Evolutionary conservation across 2,113 vertebrate species (phyloP), one percentile per base, ranked within the genome.

Genomic region (Puffinus mauretanicus): DNA sequence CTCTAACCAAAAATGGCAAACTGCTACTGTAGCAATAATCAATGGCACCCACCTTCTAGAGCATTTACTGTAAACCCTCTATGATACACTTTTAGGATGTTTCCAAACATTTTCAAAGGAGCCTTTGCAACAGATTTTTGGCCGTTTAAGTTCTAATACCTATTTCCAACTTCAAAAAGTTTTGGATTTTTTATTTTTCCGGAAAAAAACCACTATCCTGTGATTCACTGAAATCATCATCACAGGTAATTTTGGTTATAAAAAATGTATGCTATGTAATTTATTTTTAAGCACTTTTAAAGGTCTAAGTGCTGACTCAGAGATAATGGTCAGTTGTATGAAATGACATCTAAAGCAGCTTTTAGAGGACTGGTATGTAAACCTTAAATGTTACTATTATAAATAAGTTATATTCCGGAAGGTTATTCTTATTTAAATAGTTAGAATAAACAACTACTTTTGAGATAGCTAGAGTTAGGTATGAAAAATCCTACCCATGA

Each of bases 251-350:
- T 92, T 90, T 86, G 9, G 6, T 67, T 65, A 78, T 52, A 81
- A 94, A 94, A 91, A 72, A 27, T 58, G 24, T 47, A 55, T 32
- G 38, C 30, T 51, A 27, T 51, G 22, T 82, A 88, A 96, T 94
- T 82, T 95, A 52, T 67, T 96, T 94, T 88, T 66, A 64, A 92
- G 13, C 9, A 60, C 29, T 90, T 90, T 40, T 82, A 79, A 94
- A 86, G 57, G 11, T 88, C 64, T 55, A 8, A 57, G 24, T 82
- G 38, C n/a, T 92, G 88, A 96, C 79, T 93, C 95, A 94, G 82
- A 93, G 61, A 88, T 93, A 94, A 94, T 81, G 85, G 88, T 62
- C 90, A 93, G 55, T 61, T 92, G 21, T n/a, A 47, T 18, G 27
- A 92, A 93, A 66, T 86, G n/a, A 78, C 72, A 81, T 95, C 95